Base-by-base conservation (phyloP, 2,888 invertebrate genomes). In the Macaria notata region DNA sequence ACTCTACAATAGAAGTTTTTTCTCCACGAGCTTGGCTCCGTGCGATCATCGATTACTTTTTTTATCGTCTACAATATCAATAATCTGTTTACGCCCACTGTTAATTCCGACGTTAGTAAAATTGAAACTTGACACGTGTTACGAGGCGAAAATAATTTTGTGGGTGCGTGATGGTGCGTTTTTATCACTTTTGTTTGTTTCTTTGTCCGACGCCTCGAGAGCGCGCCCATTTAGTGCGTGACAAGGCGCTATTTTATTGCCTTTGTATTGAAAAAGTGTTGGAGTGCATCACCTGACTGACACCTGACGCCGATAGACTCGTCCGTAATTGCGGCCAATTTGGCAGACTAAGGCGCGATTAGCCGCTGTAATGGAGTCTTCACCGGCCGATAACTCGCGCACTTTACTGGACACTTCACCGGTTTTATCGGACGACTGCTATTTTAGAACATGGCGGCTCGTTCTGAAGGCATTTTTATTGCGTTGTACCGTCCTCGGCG, bases 91-190 rank as follows among this genome's bases (percentile, higher is more conserved):
- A 91, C 91, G 90, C 91, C 91, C 91, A 88, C 89, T 78, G 89
- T 90, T 91, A 88, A 90, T 88, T 86, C 81, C 87, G 82, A 88
- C 88, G 84, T 86, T 84, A 79, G 84, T 88, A 84, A 84, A 88
- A 89, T 89, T 89, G 87, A 88, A 88, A 85, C 84, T 83, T 88
- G 91, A 91, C 91, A 91, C 90, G 88, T 90, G 90, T 88, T 90
- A 86, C 86, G 78, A 81, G 80, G 88, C 85, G 82, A 88, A 89
- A 86, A 88, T 88, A 86, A 87, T 86, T 88, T 84, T 74, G 84
- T 86, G 86, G 85, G 78, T 86, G 83, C 86, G 83, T 91, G 91
- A 91, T 82, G 77, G 72, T 83, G 91, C 91, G 79, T 76, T 89
- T 88, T 83, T 83, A 75, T 73, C 76, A 75, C 76, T 83, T 81